Conservation (phyloP, 1,140 invertebrate genomes). For the Oreohelix idahoensis region DNA sequence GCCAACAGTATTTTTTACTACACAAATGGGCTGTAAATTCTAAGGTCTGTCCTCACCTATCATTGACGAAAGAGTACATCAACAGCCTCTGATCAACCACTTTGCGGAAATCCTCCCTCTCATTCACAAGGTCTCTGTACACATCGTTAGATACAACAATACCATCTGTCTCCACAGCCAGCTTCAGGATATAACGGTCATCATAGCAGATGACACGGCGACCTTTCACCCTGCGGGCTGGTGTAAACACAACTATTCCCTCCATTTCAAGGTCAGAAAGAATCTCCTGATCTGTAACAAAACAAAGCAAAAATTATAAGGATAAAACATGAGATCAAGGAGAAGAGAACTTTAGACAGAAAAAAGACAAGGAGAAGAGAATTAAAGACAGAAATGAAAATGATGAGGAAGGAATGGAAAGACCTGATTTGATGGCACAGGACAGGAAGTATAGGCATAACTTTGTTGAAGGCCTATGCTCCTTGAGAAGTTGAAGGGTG, state of each 20-base stretch:
- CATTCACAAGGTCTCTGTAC: slow-evolving; percentile 91
- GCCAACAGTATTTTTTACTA: too few relatives aligned
- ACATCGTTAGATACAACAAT: slow-evolving; percentile 99
- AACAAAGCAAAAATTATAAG: neutral
- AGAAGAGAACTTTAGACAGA: too few relatives aligned
- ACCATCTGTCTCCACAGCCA: slow-evolving; percentile 91
- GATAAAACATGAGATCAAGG: too few relatives aligned
- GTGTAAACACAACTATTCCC: slow-evolving; percentile 91
- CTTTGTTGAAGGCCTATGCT: too few relatives aligned
- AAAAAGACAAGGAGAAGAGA: too few relatives aligned
- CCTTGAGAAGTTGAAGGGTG: too few relatives aligned
- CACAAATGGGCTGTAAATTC: too few relatives aligned
- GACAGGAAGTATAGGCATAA: too few relatives aligned
- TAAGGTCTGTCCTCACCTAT: slow-evolving; percentile 54
- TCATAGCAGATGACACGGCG: slow-evolving; percentile 96
- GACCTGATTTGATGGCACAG: too few relatives aligned
- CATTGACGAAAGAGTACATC: slow-evolving; percentile 70
- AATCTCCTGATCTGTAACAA: slow-evolving; percentile 85
- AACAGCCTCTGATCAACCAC: slow-evolving; percentile 76
- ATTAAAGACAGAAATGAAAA: too few relatives aligned
- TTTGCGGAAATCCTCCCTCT: slow-evolving; percentile 89
- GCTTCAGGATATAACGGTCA: slow-evolving; percentile 85
- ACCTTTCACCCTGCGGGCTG: slow-evolving; percentile 86
- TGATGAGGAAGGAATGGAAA: too few relatives aligned
- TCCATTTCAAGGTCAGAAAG: slow-evolving; percentile 91